Evolutionary conservation across 2,888 invertebrate species (phyloP), one percentile per base, ranked within the genome.

Genomic region (Cancer borealis): DNA sequence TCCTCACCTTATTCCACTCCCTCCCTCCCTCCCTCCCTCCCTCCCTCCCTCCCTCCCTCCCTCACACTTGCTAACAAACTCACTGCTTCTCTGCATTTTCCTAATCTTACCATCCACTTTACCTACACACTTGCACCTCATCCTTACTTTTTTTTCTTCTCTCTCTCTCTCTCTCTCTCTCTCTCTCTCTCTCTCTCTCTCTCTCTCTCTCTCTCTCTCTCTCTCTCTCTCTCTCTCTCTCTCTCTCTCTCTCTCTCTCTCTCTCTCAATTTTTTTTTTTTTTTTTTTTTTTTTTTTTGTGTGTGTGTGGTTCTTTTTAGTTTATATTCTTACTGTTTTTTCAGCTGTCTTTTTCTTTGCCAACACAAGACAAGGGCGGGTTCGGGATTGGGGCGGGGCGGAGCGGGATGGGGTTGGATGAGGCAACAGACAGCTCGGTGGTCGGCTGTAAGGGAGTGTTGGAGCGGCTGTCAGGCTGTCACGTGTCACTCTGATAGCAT

Each of bases 401-500:
- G 88, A 14, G 17, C 30, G 17, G 26, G 88, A 47, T 21, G 46
- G 46, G 88, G 88, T 5, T 10, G 88, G 88, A n/a, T n/a, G 88
- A 8, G 46, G 88, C 46, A 49, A 49, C 88, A 49, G 88, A 88
- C 88, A 88, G 88, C 46, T 88, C 8, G 46, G 26, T 46, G 88
- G 79, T 66, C 66, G 66, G 4, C 66, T 21, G 66, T 79, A 79
- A 79, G 79, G 79, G 26, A 79, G 79, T 79, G 79, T 79, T 30
- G 79, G 79, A 79, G 30, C 30, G 79, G 66, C 66, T 66, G 79
- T 79, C 79, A 79, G 79, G 66, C 66, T 66, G 79, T 79, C 79
- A 79, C 79, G 79, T 79, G 79, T 79, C 79, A 79, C 79, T 79
- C 79, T 30, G 79, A 79, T 79, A 79, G 30, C 79, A 79, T 79